Conservation (phyloP, 2,888 invertebrate genomes). For the Acleris literana region DNA sequence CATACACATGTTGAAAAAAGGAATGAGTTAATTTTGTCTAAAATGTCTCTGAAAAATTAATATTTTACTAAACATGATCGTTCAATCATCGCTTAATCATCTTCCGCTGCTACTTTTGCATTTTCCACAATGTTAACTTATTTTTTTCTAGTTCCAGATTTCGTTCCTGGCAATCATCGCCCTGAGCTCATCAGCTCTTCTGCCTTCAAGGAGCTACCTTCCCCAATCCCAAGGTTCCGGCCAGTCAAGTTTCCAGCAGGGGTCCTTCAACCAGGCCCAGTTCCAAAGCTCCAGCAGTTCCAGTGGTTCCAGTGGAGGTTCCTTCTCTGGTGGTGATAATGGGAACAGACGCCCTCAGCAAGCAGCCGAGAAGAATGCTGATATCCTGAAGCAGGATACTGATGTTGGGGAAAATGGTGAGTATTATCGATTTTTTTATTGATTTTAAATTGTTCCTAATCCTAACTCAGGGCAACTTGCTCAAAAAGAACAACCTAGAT, state of each 20-base stretch:
- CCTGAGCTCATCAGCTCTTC: constrained; percentile 55
- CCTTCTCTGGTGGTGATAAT: constrained; percentile 39
- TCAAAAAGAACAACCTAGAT: too few species aligned
- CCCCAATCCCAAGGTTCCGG: constrained; percentile 49
- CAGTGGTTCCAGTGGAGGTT: constrained; percentile 35
- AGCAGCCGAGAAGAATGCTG: constrained; percentile 61
- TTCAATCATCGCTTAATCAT: too few species aligned
- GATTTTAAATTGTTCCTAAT: too few species aligned
- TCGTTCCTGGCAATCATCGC: constrained; percentile 52
- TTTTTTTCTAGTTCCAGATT: constrained; percentile 49
- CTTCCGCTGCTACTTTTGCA: not conserved
- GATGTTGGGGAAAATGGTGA: constrained; percentile 61
- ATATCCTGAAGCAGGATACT: constrained; percentile 61
- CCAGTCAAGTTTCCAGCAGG: constrained; percentile 28
- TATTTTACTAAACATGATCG: too few species aligned
- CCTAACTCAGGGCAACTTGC: too few species aligned
- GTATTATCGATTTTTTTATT: constrained; percentile 20
- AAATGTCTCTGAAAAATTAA: too few species aligned
- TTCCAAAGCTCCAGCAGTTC: constrained; percentile 34
- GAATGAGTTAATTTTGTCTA: too few species aligned
- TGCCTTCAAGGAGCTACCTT: constrained; percentile 59
- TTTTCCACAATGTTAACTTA: not conserved
- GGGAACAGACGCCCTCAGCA: constrained; percentile 62
- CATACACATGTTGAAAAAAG: too few species aligned
- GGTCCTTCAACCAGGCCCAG: constrained; percentile 6